A percentile compares a stretch with the other conserved stretches of the same genome.
phyloP scores from a whole-genome alignment of 2,113 vertebrate genomes.

The Lates calcarifer region DNA sequence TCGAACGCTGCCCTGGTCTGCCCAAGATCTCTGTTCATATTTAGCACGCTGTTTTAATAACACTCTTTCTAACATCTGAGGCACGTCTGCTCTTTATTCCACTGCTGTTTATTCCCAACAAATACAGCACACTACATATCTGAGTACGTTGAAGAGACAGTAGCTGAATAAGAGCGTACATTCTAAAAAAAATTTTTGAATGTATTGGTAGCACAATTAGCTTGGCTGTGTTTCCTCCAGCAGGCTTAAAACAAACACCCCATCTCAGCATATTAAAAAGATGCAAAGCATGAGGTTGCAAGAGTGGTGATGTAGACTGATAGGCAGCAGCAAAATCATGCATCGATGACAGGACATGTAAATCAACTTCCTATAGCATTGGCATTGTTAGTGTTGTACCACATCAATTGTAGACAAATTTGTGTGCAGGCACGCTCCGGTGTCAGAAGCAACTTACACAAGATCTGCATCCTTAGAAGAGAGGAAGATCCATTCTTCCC shows the following conservation, averaged over 20 bases:
- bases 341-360: too few species aligned
- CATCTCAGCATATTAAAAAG: background rate
- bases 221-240: too few species aligned
- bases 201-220: too few species aligned
- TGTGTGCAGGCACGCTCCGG: background rate
- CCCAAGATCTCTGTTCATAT: slow-evolving; percentile 65
- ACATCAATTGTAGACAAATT: background rate
- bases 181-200: too few species aligned
- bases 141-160: too few species aligned
- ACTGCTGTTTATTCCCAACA: background rate
- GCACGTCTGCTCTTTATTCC: too few species aligned
- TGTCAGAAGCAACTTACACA: slow-evolving; percentile 80
- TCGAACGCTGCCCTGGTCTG: slow-evolving; percentile 89
- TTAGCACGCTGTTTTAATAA: background rate
- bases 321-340: background rate
- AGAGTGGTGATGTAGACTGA: background rate
- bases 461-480: slow-evolving; percentile 89
- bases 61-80: too few species aligned
- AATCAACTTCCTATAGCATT: background rate
- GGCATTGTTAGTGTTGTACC: too few species aligned
- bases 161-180: too few species aligned
- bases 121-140: too few species aligned
- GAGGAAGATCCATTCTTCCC: slow-evolving; percentile 92
- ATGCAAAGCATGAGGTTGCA: background rate
- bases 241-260: too few species aligned